Conservation (phyloP, 2,113 vertebrate genomes). For the Petaurus breviceps region DNA sequence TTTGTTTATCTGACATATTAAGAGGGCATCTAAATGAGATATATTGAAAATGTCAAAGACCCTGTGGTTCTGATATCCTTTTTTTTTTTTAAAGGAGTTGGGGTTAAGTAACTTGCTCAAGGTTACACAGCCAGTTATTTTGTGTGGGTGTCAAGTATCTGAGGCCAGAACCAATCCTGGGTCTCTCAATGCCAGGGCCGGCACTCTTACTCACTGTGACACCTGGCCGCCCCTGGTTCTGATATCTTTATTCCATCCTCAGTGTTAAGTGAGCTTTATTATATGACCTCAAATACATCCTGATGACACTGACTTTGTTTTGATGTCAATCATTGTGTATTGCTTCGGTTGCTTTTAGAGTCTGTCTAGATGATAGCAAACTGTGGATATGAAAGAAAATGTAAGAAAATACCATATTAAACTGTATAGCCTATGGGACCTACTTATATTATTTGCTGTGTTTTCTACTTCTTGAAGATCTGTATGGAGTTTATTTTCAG, state of each 20-base stretch:
- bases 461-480: constrained; percentile 52
- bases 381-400: constrained; percentile 50
- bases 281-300: constrained; percentile 12
- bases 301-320: constrained; percentile 1
- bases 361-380: constrained; percentile 46
- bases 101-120: too few species aligned
- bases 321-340: constrained; percentile 16
- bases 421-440: constrained; percentile 45
- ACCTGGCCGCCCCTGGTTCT: too few species aligned
- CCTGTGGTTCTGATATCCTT: constrained; percentile 22
- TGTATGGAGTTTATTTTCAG: constrained; percentile 78
- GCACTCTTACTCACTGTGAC: too few species aligned
- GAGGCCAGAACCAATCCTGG: too few species aligned
- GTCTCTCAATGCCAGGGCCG: too few species aligned
- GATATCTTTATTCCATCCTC: constrained; percentile 19
- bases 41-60: constrained; percentile 40
- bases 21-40: constrained; percentile 46
- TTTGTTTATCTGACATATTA: constrained; percentile 50
- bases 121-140: too few species aligned
- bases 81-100: too few species aligned
- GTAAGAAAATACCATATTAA: constrained; percentile 67
- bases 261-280: constrained; percentile 5
- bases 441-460: constrained; percentile 68
- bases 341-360: constrained; percentile 25
- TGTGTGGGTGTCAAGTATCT: too few species aligned